Evolutionary conservation across 2,797 vertebrate genomes (phyloP).

Genomic region (Cirrhinus molitorella): DNA sequence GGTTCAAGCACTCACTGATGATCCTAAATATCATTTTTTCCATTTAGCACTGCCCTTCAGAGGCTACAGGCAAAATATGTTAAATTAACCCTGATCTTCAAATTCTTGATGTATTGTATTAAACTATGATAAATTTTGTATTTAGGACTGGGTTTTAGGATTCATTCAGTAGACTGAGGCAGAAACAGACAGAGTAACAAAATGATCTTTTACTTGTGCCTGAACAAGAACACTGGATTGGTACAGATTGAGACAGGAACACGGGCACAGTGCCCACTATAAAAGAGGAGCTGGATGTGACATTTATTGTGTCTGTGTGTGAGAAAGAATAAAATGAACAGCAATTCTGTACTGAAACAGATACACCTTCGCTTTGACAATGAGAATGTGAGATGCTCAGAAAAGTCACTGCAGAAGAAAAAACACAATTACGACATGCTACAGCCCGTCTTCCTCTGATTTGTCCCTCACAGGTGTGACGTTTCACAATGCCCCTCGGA

Average conservation of each 20-base stretch:
- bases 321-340: slow-evolving; percentile 9
- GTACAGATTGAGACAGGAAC: slow-evolving; percentile 24
- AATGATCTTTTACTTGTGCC: slow-evolving; percentile 2
- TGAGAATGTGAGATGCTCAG: background rate
- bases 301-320: slow-evolving; percentile 14
- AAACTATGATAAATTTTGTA: too few species aligned
- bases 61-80: too few species aligned
- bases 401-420: background rate
- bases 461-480: slow-evolving; percentile 4
- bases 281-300: slow-evolving; percentile 20
- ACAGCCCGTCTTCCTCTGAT: background rate
- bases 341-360: slow-evolving; percentile 11
- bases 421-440: background rate
- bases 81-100: too few species aligned
- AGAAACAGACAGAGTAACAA: background rate
- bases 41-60: too few species aligned
- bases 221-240: background rate
- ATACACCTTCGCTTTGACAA: slow-evolving; percentile 11
- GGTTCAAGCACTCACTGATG: too few species aligned
- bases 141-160: background rate
- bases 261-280: background rate
- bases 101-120: too few species aligned
- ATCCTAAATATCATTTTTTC: too few species aligned
- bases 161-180: background rate
- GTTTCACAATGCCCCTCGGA: background rate